Evolutionary conservation across 2,797 vertebrate species (phyloP).

Genomic region (Enteromius anoplus): DNA sequence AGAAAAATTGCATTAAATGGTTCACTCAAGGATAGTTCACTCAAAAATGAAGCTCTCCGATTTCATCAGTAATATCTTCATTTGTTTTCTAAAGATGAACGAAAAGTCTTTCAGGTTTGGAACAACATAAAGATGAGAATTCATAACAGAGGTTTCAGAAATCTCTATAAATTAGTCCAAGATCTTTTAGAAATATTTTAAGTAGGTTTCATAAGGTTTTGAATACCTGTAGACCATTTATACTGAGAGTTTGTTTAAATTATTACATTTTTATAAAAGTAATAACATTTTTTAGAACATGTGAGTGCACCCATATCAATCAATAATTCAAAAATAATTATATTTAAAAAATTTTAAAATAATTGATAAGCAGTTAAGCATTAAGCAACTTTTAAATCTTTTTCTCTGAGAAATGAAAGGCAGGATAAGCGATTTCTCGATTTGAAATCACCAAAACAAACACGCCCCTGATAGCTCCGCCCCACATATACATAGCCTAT

Average conservation of each 20-base stretch:
- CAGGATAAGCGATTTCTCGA: too few relatives aligned
- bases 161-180: neutral
- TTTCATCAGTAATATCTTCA: too few relatives aligned
- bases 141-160: too few relatives aligned
- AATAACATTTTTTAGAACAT: neutral
- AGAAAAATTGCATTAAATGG: neutral
- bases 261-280: neutral
- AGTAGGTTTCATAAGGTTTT: neutral
- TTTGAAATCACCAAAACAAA: too few relatives aligned
- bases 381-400: neutral
- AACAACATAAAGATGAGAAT: too few relatives aligned
- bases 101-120: too few relatives aligned
- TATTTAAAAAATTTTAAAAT: neutral
- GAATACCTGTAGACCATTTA: neutral
- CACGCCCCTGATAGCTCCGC: too few relatives aligned
- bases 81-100: too few relatives aligned
- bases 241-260: neutral
- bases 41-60: too few relatives aligned
- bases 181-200: neutral
- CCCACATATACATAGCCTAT: too few relatives aligned
- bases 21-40: too few relatives aligned
- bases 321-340: neutral
- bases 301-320: neutral
- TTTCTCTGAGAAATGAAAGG: neutral
- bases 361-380: neutral